Percentiles rank a stretch among this genome's conserved stretches.
These are phyloP conservation scores for Fragum whitleyi DNA, from an alignment of 2,888 invertebrate genomes.

Conservation along the genomic window DNA sequence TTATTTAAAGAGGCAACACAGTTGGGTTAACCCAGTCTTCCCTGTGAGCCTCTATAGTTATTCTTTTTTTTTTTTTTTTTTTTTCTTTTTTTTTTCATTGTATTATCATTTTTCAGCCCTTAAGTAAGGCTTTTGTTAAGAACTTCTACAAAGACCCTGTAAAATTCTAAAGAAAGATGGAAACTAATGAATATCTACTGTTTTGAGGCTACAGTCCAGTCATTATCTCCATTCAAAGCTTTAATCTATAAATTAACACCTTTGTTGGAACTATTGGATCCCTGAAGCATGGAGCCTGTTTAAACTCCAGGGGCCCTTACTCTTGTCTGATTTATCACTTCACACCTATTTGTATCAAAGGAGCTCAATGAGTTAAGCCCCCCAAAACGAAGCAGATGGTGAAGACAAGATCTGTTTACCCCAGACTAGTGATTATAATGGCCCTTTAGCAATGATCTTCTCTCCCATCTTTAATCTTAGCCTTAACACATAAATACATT, in stretches of 20 bases:
- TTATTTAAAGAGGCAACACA: too few species aligned
- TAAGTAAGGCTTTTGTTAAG: too few species aligned
- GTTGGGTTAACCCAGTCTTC: too few species aligned
- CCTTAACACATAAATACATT: not conserved
- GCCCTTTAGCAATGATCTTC: not conserved
- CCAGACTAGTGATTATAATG: not conserved
- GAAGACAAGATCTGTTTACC: slow-evolving; percentile 14
- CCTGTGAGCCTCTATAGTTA: too few species aligned
- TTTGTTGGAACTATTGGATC: slow-evolving; percentile 17
- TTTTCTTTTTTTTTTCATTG: too few species aligned
- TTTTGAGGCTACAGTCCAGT: too few species aligned
- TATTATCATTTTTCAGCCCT: too few species aligned
- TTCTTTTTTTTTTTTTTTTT: too few species aligned
- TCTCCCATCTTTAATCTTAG: not conserved
- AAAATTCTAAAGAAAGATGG: too few species aligned
- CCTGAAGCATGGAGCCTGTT: slow-evolving; percentile 7
- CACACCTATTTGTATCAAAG: slow-evolving; percentile 33
- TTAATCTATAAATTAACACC: slow-evolving; percentile 30
- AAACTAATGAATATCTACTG: too few species aligned
- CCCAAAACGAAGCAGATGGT: slow-evolving; percentile 29
- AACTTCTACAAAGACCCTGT: too few species aligned
- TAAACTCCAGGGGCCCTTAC: slow-evolving; percentile 17
- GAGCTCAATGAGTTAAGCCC: not conserved
- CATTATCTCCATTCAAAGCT: not conserved
- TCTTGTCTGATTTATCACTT: slow-evolving; percentile 22